Evolutionary conservation across 2,797 vertebrate genomes (phyloP), one percentile per base, ranked within the genome.

Genomic region (Rhynchotus rufescens): DNA sequence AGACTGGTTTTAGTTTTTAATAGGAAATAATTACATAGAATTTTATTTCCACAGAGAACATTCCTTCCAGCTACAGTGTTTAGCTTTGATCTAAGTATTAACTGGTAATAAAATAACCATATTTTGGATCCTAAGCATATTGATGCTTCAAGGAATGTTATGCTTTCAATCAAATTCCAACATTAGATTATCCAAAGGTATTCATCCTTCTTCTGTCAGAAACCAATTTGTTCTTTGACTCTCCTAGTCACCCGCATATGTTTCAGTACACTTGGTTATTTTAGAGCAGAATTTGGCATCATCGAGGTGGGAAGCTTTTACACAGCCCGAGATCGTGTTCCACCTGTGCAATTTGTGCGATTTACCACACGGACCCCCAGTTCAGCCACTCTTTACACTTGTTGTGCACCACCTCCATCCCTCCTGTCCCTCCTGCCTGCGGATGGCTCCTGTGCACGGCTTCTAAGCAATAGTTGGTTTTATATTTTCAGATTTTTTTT

Each of bases 111-210:
- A 92, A 92, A 96, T 95, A 89, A 82, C 73, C 80, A 21, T 85
- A 84, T 77, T 96, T 89, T 90, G 64, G 89, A 92, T 95, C 84
- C 57, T 84, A 80, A 93, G 83, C 52, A 76, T 86, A 82, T 68
- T 83, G 56, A 61, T 93, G 64, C 74, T 95, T 95, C 85, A 91
- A 97, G 95, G 92, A 96, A 94, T 93, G 88, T 96, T 96, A 96
- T 94, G 85, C 74, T 97, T 97, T 96, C 93, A 94, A 96, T 93
- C 71, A 83, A 91, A 88, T 74, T 80, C 80, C 86, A 88, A 92
- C 90, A 88, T 91, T 36, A 92, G 86, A 84, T 91, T 94, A 93
- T 92, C 89, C 51, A 2, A 86, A 90, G 81, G 72, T 94, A 95
- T 94, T 93, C 89, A 89, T 84, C 84, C 80, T 81, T 74, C 84